Evolutionary conservation across 2,113 vertebrate species (phyloP).

Genomic region (Speoplatyrhinus poulsoni): DNA sequence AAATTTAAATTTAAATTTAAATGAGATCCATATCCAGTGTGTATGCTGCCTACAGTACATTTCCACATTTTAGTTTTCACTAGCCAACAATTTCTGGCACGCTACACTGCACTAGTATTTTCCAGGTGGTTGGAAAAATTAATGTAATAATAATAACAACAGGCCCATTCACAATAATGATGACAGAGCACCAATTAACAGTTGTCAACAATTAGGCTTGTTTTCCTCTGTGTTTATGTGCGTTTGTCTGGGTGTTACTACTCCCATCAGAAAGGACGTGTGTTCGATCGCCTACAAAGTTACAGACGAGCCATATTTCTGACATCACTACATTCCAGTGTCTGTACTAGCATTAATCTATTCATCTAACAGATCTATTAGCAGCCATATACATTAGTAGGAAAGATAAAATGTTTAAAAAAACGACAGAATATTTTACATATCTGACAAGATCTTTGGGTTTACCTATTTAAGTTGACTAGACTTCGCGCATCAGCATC

Average conservation of each 20-base stretch:
- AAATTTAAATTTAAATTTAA: no score
- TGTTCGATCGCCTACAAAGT: conserved; percentile 4
- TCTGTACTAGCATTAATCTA: no score
- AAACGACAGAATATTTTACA: no score
- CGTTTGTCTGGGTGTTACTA: background rate
- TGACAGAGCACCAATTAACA: background rate
- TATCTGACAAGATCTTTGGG: no score
- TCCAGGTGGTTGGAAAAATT: background rate
- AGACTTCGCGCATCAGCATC: no score
- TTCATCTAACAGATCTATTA: no score
- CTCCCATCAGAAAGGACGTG: no score
- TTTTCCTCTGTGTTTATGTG: background rate
- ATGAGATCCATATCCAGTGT: conserved; percentile 31
- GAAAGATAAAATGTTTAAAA: no score
- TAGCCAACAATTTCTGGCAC: conserved; percentile 13
- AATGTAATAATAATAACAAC: background rate
- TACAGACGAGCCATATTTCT: conserved; percentile 44
- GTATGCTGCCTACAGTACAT: conserved; percentile 10
- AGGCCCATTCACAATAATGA: background rate
- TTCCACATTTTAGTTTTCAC: background rate
- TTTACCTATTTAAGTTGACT: no score
- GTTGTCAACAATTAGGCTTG: background rate
- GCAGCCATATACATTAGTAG: no score
- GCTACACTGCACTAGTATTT: background rate
- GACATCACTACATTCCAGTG: no score